Base-by-base conservation (phyloP, 2,113 vertebrate genomes). In the Sula dactylatra region DNA sequence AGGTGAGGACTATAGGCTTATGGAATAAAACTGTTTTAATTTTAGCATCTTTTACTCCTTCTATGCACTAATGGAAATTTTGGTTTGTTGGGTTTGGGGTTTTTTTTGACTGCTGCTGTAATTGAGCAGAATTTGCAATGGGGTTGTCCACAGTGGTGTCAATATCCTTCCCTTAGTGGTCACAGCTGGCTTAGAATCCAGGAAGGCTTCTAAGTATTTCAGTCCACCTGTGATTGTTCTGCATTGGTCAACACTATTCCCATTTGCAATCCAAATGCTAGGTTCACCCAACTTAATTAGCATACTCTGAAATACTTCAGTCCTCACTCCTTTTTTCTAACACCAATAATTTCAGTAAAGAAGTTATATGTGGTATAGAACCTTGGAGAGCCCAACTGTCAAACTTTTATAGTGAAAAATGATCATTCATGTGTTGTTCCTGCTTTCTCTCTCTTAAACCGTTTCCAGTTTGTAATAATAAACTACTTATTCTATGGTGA, bases 261-360 rank as follows among this genome's bases (percentile, higher is more conserved):
- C 22, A 42, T 56, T 52, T 67, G 15, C 0, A 0, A 59, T 55
- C 26, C 2, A 1, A 89, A 61, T 40, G 11, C 7, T 44, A n/a
- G 12, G 1, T 74, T 91, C 36, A 65, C 34, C 10, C 34, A 50
- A 13, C 4, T 49, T 79, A 66, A 44, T 45, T 49, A 65, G 13
- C 15, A 9, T 40, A 42, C 11, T 84, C 5, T 21, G 25, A 89
- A 91, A 31, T 79, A 17, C 6, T 79, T 74, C 10, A 65, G 7
- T 45, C 25, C 34, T 71, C 44, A 82, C 58, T 82, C 6, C 11
- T 7, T 49, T 94, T 87, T 44, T 65, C 27, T 26, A 79, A 79
- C 10, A 69, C 6, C 4, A 94, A 10, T 49, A 72, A 45, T 82
- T 89, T 87, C 24, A 61, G 31, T 49, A 44, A 84, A 82, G 16